phyloP scores from a whole-genome alignment of 2,888 invertebrate genomes.

The Trachelus troglodyta region DNA sequence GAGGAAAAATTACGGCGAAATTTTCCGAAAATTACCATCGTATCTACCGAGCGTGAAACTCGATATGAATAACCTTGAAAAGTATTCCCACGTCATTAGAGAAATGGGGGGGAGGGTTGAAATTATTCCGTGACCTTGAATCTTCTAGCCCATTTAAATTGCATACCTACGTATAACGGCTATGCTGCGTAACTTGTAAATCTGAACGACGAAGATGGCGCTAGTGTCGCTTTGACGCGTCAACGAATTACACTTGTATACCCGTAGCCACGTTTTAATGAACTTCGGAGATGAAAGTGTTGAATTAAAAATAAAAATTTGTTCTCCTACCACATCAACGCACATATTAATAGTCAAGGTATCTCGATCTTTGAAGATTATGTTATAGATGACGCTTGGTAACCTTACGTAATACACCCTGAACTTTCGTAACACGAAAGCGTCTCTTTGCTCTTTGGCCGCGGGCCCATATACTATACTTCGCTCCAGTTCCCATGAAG shows the following conservation, averaged over 20 bases:
- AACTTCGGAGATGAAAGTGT: too few species aligned
- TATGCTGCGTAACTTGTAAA: neutral
- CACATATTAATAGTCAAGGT: neutral
- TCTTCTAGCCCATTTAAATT: neutral
- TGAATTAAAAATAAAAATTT: too few species aligned
- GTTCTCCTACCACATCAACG: neutral
- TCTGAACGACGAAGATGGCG: neutral
- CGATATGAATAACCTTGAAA: neutral
- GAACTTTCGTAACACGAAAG: neutral
- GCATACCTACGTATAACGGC: neutral
- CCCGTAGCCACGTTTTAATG: too few species aligned
- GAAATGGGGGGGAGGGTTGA: neutral
- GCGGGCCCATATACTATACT: neutral
- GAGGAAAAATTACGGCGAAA: neutral
- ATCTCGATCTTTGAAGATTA: neutral
- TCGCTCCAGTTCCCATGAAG: neutral
- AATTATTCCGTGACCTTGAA: neutral
- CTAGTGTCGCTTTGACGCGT: neutral
- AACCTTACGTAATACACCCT: neutral
- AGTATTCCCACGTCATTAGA: neutral
- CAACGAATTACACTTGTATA: neutral
- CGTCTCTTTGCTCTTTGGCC: neutral
- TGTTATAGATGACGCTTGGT: neutral
- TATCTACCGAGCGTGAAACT: neutral
- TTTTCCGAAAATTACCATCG: neutral